Evolutionary conservation across 2,797 vertebrate genomes (phyloP), one percentile per base, ranked within the genome.

Genomic region (Thripadectes ignobilis): DNA sequence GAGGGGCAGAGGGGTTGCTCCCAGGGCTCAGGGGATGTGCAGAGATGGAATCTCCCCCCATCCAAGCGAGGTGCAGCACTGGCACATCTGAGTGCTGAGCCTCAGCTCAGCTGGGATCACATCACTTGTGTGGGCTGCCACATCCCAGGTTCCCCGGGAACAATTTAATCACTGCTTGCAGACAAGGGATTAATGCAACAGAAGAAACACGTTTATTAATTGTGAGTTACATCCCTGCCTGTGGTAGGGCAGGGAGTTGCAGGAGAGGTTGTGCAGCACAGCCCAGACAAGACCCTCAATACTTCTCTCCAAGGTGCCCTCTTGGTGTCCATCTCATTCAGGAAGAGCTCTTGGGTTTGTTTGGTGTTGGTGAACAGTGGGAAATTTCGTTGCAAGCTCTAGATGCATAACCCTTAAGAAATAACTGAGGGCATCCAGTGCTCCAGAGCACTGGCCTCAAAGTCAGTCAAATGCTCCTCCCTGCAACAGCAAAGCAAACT

Each of bases 201-300:
- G 46, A 78, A 82, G 69, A 41, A 90, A 22, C 14, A 30, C 10
- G 32, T 75, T 85, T 85, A 58, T 57, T 23, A 77, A 29, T 32
- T 45, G 29, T 0, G 3, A 46, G 21, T 49, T 63, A 24, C 43
- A 59, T 30, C 22, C 22, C 51, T 51, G 51, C 8, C 5, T 19
- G 36, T 32, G 43, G 58, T 71, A 45, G 51, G 2, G 7, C 61
- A 38, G 48, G 29, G 41, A 57, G 5, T 2, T 8, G 10, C 6
- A 14, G 24, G n/a, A 36, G 38, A 14, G 41, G 20, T 68, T 9
- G 5, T 0, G 5, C 3, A 12, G 68, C 58, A 22, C 57, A 80
- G 63, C 57, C n/a, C 63, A 29, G 30, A 9, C 24, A 20, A 0
- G 0, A 63, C 16, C 22, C 29, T 14, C 24, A 4, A 9, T 46